Base-by-base conservation (phyloP, 2,888 invertebrate genomes). In the Tholera decimalis region DNA sequence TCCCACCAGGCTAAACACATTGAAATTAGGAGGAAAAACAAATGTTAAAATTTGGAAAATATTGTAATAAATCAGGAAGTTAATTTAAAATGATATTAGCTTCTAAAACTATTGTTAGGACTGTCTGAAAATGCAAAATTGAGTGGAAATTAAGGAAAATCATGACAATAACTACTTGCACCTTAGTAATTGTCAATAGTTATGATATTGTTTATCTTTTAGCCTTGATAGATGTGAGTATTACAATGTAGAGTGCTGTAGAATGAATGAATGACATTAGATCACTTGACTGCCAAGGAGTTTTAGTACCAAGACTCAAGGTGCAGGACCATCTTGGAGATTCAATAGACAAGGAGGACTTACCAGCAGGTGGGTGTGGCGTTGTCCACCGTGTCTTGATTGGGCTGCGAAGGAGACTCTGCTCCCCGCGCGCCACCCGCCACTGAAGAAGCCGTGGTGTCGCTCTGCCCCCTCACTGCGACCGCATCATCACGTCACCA, bases 401-500 rank as follows among this genome's bases (percentile, higher is more conserved):
- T 95, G 92, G 94, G 90, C 92, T 94, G 95, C 95, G 95, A 93
- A 93, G 95, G 95, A 94, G 95, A 95, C 95, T 94, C 95, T 33
- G 94, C 95, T 93, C 95, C 95, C 93, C 95, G 95, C 95, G 94
- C 93, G 92, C 93, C 95, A 79, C 93, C 92, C 89, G 94, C 92
- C 93, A 92, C 94, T 87, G 95, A 94, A 85, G 95, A 94, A 91
- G 95, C 95, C 95, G 95, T 95, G 94, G 91, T 95, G 95, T 89
- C 89, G 89, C 75, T 88, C 87, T 91, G 86, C 86, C 84, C 86
- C 83, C 90, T 94, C 96, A 96, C 96, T 94, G 96, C 92, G 89
- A 96, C 96, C 95, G 95, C 96, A 96, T 96, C 96, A 93, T 93
- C 96, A 95, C 95, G 91, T 67, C 92, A 90, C 92, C 93, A 78